Evolutionary conservation across 1,140 invertebrate genomes (phyloP).

Genomic region (Musca domestica): DNA sequence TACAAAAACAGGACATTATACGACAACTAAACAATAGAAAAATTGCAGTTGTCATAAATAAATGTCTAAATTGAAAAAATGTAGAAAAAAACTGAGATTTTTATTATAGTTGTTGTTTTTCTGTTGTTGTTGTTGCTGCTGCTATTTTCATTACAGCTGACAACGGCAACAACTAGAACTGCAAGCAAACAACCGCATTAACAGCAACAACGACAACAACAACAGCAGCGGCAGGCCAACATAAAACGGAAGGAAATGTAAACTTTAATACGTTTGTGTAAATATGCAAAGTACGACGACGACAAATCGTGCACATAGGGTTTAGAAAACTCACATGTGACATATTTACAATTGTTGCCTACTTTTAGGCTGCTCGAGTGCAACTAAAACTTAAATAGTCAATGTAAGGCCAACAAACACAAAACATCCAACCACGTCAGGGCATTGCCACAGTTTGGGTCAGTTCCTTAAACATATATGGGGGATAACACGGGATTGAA

Average conservation of each 20-base stretch:
- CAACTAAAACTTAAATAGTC: too few species aligned
- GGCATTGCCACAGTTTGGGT: too few species aligned
- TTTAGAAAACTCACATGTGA: background rate
- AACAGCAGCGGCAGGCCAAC: background rate
- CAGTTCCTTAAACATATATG: too few species aligned
- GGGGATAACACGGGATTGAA: too few species aligned
- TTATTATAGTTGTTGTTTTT: background rate
- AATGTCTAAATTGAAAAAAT: conserved; percentile 4
- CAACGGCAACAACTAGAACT: too few species aligned
- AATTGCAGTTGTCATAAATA: conserved; percentile 21
- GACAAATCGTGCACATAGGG: background rate
- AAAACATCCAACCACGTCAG: too few species aligned
- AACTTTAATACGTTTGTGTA: conserved; percentile 1
- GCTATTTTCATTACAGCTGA: background rate
- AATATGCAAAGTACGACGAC: background rate
- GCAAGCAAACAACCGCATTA: too few species aligned
- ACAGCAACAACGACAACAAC: background rate
- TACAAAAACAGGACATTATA: background rate
- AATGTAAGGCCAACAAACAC: too few species aligned
- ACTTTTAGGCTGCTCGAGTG: too few species aligned
- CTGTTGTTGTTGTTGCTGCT: background rate
- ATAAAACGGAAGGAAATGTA: background rate
- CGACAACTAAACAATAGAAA: background rate
- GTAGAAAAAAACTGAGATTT: background rate
- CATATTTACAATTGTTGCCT: background rate